Evolutionary conservation across 2,113 vertebrate genomes (phyloP), one percentile per base, ranked within the genome.

Genomic region (Hypocryptadius cinnamomeus): DNA sequence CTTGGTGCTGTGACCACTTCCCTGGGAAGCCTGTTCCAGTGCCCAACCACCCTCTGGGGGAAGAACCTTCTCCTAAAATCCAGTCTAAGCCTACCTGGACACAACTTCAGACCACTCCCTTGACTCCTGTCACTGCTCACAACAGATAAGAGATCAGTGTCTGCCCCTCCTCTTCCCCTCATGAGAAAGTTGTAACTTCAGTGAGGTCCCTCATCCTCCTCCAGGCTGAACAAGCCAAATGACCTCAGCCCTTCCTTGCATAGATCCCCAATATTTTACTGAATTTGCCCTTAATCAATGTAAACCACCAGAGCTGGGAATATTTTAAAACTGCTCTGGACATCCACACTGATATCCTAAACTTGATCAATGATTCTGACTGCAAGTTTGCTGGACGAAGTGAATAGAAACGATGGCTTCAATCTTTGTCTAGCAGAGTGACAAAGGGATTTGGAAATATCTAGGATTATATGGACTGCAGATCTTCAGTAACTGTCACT

Each of bases 41-140:
- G 24, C 5, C 11, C 30, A 13, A 0, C 0, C 45, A 47, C 8
- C 4, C 21, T 31, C n/a, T 40, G 17, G 8, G 11, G 8, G 8
- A 74, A 61, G 17, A 47, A 27, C 0, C 2, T 42, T 61, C 27
- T 25, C 15, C 31, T 42, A 3, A 33, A 22, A 82, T 33, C 22
- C 21, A 27, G 2, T 10, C 11, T 53, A 31, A 74, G 30, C 21
- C 47, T 40, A 3, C 5, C 9, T 11, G 5, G 20, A 23, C 27
- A 61, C 40, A 35, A 4, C 10, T 40, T 69, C 40, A 40, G n/a
- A 17, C 17, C 47, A 22, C 31, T 53, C 21, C 30, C 54, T 60
- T 10, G 18, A 6, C 2, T 74, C 6, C n/a, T 54, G 16, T 22
- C 16, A 21, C 14, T 68, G 42, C 21, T 35, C 24, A 53, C 0